phyloP scores from a whole-genome alignment of 2,888 invertebrate species.

The Eutolmus rufibarbis region DNA sequence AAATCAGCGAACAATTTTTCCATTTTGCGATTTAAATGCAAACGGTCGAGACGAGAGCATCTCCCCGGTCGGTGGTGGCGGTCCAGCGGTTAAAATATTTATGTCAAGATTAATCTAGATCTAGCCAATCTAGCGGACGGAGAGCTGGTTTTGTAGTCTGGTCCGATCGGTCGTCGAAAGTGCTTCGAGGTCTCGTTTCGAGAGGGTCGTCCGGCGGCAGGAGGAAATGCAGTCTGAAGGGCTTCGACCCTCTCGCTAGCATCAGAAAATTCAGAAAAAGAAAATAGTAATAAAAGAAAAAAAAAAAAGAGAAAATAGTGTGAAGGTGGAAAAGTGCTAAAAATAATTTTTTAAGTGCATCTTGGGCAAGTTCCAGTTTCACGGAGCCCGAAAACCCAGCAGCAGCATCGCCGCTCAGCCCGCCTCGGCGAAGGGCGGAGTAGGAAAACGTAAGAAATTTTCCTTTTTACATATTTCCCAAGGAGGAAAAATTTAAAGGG shows the following conservation, averaged over 20 bases:
- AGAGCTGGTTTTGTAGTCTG: not conserved
- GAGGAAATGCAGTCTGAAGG: not conserved
- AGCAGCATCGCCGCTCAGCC: not conserved
- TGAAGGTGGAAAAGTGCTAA: not conserved
- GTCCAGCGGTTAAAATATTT: not conserved
- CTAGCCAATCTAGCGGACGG: conserved; percentile 3
- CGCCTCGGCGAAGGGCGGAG: conserved; percentile 1
- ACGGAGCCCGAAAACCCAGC: not conserved
- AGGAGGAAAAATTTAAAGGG: conserved; percentile 33
- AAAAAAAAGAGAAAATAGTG: not conserved
- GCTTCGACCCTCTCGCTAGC: not conserved
- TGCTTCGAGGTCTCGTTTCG: not conserved
- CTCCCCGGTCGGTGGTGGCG: not conserved
- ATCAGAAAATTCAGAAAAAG: not conserved
- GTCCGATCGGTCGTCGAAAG: not conserved
- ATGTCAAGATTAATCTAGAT: conserved; percentile 14
- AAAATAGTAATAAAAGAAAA: not conserved
- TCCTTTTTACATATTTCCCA: not conserved
- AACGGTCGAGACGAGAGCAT: not conserved
- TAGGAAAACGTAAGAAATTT: conserved; percentile 27
- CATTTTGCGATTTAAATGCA: not conserved
- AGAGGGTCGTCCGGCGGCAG: not conserved
- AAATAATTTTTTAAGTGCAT: not conserved
- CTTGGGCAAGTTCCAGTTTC: not conserved
- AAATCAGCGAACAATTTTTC: not conserved